These are phyloP conservation scores for Parnassius orleans DNA, from an alignment of 2,888 invertebrate species.

Conservation along the genomic window DNA sequence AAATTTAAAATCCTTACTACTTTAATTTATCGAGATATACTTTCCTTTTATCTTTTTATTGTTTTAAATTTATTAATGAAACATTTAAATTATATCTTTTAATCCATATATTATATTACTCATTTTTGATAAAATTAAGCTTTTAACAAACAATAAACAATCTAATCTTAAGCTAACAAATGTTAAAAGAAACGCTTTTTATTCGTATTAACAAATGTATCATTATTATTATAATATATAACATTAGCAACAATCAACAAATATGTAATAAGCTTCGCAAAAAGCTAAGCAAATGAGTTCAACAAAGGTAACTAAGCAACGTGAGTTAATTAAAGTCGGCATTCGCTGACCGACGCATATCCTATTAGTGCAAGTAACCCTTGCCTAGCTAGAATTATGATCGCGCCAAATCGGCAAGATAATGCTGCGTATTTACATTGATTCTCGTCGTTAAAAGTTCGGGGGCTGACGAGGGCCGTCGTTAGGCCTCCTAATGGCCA, in stretches of 20 bases:
- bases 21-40: too few species aligned
- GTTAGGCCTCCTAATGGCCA: conserved; percentile 79
- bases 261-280: neutral
- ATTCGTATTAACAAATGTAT: too few species aligned
- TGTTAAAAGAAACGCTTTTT: too few species aligned
- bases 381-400: conserved; percentile 69
- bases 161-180: too few species aligned
- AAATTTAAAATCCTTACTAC: too few species aligned
- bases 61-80: too few species aligned
- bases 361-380: conserved; percentile 62
- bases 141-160: too few species aligned
- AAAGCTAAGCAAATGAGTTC: conserved; percentile 3
- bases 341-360: conserved; percentile 45
- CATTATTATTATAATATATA: too few species aligned
- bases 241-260: neutral
- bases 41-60: too few species aligned
- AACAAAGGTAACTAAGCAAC: conserved; percentile 28
- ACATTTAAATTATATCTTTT: too few species aligned
- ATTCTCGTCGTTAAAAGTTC: conserved; percentile 81
- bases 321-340: conserved; percentile 30
- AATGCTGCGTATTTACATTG: conserved; percentile 79
- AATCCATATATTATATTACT: too few species aligned
- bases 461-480: conserved; percentile 75
- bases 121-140: too few species aligned
- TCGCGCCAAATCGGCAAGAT: conserved; percentile 77